phyloP scores from a whole-genome alignment of 2,888 invertebrate genomes.

The Ornithoptera alexandrae region DNA sequence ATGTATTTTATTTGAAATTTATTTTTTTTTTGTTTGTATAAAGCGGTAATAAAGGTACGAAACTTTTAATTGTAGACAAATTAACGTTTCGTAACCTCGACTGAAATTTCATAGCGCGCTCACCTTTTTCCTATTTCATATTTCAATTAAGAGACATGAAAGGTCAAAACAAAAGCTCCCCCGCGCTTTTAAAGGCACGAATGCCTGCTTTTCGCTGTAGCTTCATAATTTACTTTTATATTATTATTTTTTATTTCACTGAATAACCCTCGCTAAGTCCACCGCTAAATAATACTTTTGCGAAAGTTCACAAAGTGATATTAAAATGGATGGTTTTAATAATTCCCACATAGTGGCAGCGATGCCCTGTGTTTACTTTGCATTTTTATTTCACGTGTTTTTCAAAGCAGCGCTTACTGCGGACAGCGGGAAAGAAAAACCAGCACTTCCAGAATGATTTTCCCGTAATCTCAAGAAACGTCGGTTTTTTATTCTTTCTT shows the following conservation, averaged over 20 bases:
- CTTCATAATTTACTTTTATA: neutral
- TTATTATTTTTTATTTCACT: neutral
- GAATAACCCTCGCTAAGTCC: neutral
- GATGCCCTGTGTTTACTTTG: neutral
- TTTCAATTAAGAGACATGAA: conserved; percentile 4
- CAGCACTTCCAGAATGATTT: neutral
- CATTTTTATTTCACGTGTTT: conserved; percentile 1
- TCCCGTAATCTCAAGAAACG: conserved; percentile 3
- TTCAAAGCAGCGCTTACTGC: neutral
- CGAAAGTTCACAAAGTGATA: too few species aligned
- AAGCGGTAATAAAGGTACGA: too few species aligned
- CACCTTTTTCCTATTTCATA: neutral
- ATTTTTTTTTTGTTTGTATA: too few species aligned
- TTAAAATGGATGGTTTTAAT: too few species aligned
- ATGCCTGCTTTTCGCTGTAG: neutral
- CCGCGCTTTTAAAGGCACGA: neutral
- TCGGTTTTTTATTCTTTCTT: neutral
- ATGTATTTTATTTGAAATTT: too few species aligned
- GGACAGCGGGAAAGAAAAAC: neutral
- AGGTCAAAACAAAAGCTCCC: conserved; percentile 1
- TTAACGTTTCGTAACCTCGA: neutral
- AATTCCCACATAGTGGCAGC: neutral
- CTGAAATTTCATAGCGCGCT: neutral
- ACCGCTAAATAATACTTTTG: too few species aligned
- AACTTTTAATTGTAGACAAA: neutral